phyloP scores from a whole-genome alignment of 2,888 invertebrate species.

The Helleia helle region DNA sequence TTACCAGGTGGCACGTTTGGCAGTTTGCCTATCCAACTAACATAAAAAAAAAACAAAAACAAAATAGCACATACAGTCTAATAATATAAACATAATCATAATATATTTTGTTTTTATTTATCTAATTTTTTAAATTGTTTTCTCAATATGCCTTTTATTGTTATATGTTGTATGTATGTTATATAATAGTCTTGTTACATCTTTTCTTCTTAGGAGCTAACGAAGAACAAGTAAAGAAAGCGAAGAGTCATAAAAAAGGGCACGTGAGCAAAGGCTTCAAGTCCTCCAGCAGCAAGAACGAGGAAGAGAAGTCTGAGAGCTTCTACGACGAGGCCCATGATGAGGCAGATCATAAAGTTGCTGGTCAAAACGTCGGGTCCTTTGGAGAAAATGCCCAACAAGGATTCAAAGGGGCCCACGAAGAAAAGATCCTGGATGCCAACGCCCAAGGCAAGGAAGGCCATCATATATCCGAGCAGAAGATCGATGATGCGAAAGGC shows the following conservation, averaged over 20 bases:
- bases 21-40: too few relatives aligned
- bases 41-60: too few relatives aligned
- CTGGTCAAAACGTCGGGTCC: slow-evolving; percentile 70
- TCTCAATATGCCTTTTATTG: too few relatives aligned
- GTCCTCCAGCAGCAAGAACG: slow-evolving; percentile 78
- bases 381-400: slow-evolving; percentile 74
- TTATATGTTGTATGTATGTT: too few relatives aligned
- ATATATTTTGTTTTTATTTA: too few relatives aligned
- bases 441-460: slow-evolving; percentile 75
- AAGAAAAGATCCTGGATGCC: slow-evolving; percentile 72
- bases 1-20: too few relatives aligned
- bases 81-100: too few relatives aligned
- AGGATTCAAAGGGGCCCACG: slow-evolving; percentile 75
- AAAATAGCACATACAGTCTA: too few relatives aligned
- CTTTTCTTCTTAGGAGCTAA: slow-evolving; percentile 57
- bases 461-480: slow-evolving; percentile 70
- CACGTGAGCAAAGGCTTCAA: slow-evolving; percentile 80
- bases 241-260: slow-evolving; percentile 76
- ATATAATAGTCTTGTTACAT: too few relatives aligned
- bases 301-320: slow-evolving; percentile 77
- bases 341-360: slow-evolving; percentile 73
- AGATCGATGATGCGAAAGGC: slow-evolving; percentile 72
- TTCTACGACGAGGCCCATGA: slow-evolving; percentile 79
- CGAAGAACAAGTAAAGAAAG: slow-evolving; percentile 69
- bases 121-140: too few relatives aligned